phyloP scores from a whole-genome alignment of 2,888 invertebrate species.

The Melipona bicolor region DNA sequence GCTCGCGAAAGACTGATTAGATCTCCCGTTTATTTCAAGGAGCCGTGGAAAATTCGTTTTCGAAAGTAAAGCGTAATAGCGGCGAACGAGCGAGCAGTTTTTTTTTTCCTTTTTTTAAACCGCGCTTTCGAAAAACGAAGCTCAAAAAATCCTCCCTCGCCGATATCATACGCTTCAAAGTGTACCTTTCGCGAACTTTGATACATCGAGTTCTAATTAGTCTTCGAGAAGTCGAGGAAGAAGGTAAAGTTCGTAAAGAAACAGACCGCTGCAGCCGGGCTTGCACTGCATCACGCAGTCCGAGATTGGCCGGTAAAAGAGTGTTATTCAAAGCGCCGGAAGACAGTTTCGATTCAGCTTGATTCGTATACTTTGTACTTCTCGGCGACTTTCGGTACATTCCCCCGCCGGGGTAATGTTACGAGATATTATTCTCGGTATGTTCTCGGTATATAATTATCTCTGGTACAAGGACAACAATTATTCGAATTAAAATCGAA shows the following conservation, averaged over 20 bases:
- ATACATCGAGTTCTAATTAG: constrained; percentile 8
- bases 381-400: neutral
- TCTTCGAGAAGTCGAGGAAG: neutral
- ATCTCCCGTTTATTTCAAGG: neutral
- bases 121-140: neutral
- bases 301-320: neutral
- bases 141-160: neutral
- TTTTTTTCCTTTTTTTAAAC: neutral
- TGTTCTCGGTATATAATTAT: no score
- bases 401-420: no score
- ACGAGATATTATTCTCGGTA: no score
- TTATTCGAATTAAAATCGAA: no score
- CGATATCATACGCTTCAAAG: neutral
- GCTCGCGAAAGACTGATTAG: constrained; percentile 12
- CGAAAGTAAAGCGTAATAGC: neutral
- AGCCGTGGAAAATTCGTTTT: constrained; percentile 11
- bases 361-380: neutral
- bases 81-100: neutral
- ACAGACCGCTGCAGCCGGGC: neutral
- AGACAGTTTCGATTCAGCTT: neutral
- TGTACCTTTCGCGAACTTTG: neutral
- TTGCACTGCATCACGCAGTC: neutral
- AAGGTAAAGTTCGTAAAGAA: neutral
- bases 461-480: no score
- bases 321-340: neutral